Base-by-base conservation (phyloP, 1,140 invertebrate species). In the Drosophila persimilis region DNA sequence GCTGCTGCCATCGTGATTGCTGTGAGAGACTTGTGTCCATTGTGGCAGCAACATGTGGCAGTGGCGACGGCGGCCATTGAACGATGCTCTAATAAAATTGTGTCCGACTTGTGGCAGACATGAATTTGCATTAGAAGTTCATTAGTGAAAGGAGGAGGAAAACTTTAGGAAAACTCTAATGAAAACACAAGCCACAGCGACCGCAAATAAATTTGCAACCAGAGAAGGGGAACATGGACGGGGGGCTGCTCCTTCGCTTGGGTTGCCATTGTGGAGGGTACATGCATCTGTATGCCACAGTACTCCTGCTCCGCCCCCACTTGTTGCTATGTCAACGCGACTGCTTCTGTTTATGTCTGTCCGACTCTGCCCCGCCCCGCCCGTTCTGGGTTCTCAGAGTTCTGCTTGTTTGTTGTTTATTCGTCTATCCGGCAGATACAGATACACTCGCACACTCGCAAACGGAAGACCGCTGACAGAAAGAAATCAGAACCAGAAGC, bases 101-200 rank as follows among this genome's bases (percentile, higher is more conserved):
- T 58, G 70, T 57, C 46, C 43, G 41, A 78, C 67, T 79, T 75
- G 75, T 62, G 66, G 58, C 58, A 60, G 66, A 58, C 60, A 35
- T 55, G 44, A 70, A 88, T 88, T 88, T 88, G 84, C 83, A 88
- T 88, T 88, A 83, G 83, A 72, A 88, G 83, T 88, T 88, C 78
- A 88, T 88, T 88, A 88, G 71, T 53, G 83, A 81, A 39, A 39
- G 35, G 35, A 13, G 35, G 54, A 57, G 71, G 4, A 52, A 69
- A 24, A 24, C 24, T 5, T 2, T 20, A 20, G 35, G 17, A 50
- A 59, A 65, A 56, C 26, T 47, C 47, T 50, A 73, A 63, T 67
- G 62, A 72, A 77, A 73, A 64, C 60, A 54, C 66, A 66, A 73
- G 57, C 53, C 57, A 66, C 62, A 66, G 63, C 77, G 71, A 60